Evolutionary conservation across 1,140 invertebrate species (phyloP), one percentile per base, ranked within the genome.

Genomic region (Drosophila varians): DNA sequence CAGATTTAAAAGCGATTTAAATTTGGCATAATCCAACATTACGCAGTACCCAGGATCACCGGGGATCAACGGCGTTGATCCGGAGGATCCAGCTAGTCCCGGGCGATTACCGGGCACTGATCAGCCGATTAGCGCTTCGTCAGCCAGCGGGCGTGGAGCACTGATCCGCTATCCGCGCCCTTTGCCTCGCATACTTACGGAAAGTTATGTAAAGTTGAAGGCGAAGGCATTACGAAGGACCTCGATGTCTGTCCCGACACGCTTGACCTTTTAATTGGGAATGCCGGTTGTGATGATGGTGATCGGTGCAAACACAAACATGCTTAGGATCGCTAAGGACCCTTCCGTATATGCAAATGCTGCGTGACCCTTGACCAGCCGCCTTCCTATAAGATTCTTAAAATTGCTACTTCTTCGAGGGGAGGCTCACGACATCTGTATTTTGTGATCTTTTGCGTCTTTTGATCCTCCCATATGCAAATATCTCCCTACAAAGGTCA

Each of bases 1-100:
- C 70, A 62, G 38, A 87, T 86, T 86, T 77, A 87, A 80, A 77
- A 80, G 82, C 40, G 74, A 86, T 86, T 87, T 87, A 80, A 54
- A 58, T 47, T 74, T 87, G 52, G 46, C 53, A 75, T 84, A 84
- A 87, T 87, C 82, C 82, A 86, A 86, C 76, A 86, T 86, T 86
- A 87, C 69, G 77, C 69, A 68, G 72, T 66, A 55, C 23, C 5
- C 51, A 49, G 56, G 71, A 76, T 72, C 69, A 72, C 42, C 25
- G 23, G 46, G 62, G 77, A 83, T 83, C 74, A 76, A 52, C 18
- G 40, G 14, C 43, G 51, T 31, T 86, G 73, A 82, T 82, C 77
- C 69, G 58, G 31, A 61, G 60, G 57, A 74, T 74, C 79, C 71
- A 68, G 64, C 53, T 62, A 64, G 70, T 71, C 68, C 68, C 28